These are phyloP conservation scores for Poecilus cupreus DNA, from an alignment of 2,888 invertebrate genomes.

Conservation along the genomic window DNA sequence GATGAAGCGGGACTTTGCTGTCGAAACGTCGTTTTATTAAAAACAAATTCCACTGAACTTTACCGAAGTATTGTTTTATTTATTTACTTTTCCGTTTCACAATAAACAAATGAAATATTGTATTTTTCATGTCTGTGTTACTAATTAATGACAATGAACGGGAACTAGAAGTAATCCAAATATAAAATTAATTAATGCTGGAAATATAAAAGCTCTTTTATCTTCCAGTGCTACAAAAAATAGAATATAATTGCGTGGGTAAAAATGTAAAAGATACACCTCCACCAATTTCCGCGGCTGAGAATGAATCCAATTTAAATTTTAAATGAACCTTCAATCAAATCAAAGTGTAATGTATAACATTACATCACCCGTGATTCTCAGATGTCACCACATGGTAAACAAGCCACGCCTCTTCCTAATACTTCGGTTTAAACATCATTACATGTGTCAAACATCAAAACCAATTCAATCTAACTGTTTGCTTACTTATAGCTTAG, in stretches of 20 bases:
- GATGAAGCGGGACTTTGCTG: no score
- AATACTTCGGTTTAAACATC: conserved; percentile 11
- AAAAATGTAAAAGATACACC: neutral
- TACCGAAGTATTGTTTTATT: no score
- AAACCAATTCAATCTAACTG: conserved; percentile 16
- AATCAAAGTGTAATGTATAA: conserved; percentile 13
- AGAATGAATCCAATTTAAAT: neutral
- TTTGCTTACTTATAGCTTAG: conserved; percentile 1
- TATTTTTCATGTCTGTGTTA: no score
- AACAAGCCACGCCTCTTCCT: conserved; percentile 23
- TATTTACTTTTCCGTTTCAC: no score
- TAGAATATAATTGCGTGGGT: neutral
- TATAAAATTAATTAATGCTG: neutral
- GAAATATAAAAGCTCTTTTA: neutral
- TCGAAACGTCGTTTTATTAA: no score
- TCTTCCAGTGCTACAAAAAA: neutral
- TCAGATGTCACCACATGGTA: neutral
- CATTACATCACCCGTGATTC: neutral
- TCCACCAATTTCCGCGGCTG: no score
- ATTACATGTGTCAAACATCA: conserved; percentile 26
- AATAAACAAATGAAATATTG: no score
- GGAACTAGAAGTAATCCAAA: neutral
- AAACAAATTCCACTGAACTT: no score
- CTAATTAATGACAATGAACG: neutral
- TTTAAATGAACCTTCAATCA: neutral